Base-by-base conservation (phyloP, 2,888 invertebrate species). In the Agrilus biguttatus region DNA sequence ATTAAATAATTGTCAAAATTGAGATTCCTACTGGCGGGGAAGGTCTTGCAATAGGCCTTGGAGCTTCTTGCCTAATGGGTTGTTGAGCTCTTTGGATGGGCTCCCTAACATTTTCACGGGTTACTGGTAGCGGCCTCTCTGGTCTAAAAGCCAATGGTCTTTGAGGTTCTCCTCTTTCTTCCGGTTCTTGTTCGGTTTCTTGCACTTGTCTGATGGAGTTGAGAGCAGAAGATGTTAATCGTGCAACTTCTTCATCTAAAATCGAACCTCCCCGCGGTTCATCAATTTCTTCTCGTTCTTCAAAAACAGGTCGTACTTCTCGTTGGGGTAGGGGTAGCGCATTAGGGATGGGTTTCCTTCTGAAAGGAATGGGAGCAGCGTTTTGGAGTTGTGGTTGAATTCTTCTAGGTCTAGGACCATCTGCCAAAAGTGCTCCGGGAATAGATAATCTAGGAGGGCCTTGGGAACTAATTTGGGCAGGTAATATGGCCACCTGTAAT, bases 361-460 rank as follows among this genome's bases (percentile, higher is more conserved):
- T 54, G 71, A 72, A 14, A 69, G 47, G 48, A 36, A 55, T 61
- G 70, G 57, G 71, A 14, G 21, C 10, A 69, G 21, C 70, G 34
- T 37, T 61, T 57, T 40, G 60, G 44, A 35, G 52, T 35, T 41
- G 47, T 37, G 51, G 52, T 36, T 49, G 50, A 34, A 51, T 46
- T 47, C 55, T 46, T 33, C 61, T 48, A 60, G 23, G 62, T 58
- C 33, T 59, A 44, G 14, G 64, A 61, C 32, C 61, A 59, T 47
- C 57, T 52, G 74, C 39, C 8, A 68, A 62, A 17, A 76, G 56
- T 1, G 81, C 81, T 36, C 82, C 82, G 1, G 81, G 78, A 49
- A 83, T 78, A 53, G 69, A 70, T 14, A 80, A 63, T 53, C 82
- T 67, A 10, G 73, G 79, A n/a, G 82, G 81, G 43, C 70, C 56